Conservation (phyloP, 2,113 vertebrate species). For the Ictalurus punctatus region DNA sequence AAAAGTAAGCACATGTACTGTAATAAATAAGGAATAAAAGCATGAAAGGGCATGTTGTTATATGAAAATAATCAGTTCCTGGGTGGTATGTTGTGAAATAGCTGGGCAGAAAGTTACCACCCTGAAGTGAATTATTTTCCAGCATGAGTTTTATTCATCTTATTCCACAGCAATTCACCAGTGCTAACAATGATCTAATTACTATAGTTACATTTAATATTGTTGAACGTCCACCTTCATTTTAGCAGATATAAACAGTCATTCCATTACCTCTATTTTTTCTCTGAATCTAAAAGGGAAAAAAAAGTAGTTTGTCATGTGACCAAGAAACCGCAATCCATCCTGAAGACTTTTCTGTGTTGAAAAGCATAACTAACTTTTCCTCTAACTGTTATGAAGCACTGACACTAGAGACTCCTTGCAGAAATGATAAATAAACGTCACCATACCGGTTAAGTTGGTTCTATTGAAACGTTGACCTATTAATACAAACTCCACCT, state of each 20-base stretch:
- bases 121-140: background rate
- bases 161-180: background rate
- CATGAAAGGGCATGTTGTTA: background rate
- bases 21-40: background rate
- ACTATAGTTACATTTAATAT: background rate
- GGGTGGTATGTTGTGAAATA: background rate
- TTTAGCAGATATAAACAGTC: background rate
- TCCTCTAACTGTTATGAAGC: background rate
- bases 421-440: background rate
- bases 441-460: background rate
- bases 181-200: background rate
- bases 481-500: background rate
- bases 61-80: background rate
- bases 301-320: background rate
- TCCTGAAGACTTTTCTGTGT: background rate
- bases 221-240: background rate
- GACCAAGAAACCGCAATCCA: background rate
- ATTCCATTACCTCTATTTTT: background rate
- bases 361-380: background rate
- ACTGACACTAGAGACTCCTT: background rate
- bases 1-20: background rate
- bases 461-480: background rate
- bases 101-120: background rate
- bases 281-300: background rate
- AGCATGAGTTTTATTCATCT: background rate